These are phyloP conservation scores for Cheilosia vulpina DNA, from an alignment of 2,888 invertebrate genomes.

Conservation along the genomic window DNA sequence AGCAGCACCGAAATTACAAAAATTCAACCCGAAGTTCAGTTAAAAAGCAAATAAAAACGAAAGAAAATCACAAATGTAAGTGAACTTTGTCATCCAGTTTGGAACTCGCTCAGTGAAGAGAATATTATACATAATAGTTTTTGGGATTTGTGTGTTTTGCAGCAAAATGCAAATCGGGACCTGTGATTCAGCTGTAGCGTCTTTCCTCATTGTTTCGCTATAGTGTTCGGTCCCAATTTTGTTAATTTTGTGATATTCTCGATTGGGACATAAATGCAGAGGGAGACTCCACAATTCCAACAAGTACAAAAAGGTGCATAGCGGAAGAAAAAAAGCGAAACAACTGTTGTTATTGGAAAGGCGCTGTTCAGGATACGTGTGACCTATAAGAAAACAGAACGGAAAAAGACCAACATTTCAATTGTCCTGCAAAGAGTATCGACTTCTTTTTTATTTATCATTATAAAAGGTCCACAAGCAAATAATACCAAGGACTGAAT, in stretches of 20 bases:
- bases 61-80: constrained; percentile 34
- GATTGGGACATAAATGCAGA: constrained; percentile 11
- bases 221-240: constrained; percentile 37
- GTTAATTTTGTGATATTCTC: not conserved
- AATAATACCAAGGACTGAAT: constrained; percentile 18
- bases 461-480: constrained; percentile 1
- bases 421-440: constrained; percentile 31
- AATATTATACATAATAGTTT: constrained; percentile 23
- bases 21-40: constrained; percentile 22
- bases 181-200: constrained; percentile 60
- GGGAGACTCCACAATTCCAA: constrained; percentile 16
- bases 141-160: constrained; percentile 52
- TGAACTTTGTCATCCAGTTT: constrained; percentile 3
- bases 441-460: constrained; percentile 1
- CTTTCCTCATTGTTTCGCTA: constrained; percentile 50
- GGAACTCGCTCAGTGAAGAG: constrained; percentile 13
- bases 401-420: constrained; percentile 22
- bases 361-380: constrained; percentile 29
- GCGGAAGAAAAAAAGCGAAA: constrained; percentile 30
- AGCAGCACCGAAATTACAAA: constrained; percentile 24
- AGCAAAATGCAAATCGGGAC: constrained; percentile 64
- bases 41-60: constrained; percentile 26
- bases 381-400: constrained; percentile 33
- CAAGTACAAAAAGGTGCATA: constrained; percentile 37
- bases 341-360: constrained; percentile 69